A percentile compares a stretch with the other conserved stretches of the same genome.
Conservation (phyloP, 1,140 invertebrate species). For the Pseudomyrmex cubaensis region DNA sequence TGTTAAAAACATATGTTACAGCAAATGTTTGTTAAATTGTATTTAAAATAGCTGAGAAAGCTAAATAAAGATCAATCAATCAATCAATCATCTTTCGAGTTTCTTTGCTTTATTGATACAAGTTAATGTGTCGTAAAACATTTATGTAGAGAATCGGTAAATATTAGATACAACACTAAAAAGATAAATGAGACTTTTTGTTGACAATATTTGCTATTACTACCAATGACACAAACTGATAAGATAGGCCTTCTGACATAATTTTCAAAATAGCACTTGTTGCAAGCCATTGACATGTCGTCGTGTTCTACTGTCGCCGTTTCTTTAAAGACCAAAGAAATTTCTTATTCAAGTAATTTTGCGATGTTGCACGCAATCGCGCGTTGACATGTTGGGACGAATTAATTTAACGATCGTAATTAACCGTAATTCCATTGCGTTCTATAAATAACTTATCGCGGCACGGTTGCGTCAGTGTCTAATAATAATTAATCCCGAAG, state of each 20-base stretch:
- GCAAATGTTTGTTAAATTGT: too few relatives aligned
- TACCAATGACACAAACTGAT: background rate
- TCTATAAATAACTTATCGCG: constrained; percentile 55
- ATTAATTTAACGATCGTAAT: constrained; percentile 54
- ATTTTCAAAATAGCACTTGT: constrained; percentile 54
- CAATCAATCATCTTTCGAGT: background rate
- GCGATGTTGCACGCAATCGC: background rate
- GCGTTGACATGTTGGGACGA: constrained; percentile 3
- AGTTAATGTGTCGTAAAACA: background rate
- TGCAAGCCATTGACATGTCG: background rate
- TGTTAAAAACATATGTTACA: too few relatives aligned
- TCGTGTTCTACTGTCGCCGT: background rate
- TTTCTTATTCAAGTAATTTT: constrained; percentile 38
- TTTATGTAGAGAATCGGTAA: background rate
- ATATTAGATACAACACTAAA: background rate
- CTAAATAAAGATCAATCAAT: too few relatives aligned
- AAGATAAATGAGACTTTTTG: background rate
- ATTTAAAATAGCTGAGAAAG: too few relatives aligned
- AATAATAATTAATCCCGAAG: constrained; percentile 59
- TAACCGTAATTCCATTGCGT: constrained; percentile 60
- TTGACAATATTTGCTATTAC: background rate
- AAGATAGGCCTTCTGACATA: constrained; percentile 22
- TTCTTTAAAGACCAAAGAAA: constrained; percentile 33
- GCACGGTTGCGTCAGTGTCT: constrained; percentile 43
- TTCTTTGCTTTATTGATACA: background rate